Evolutionary conservation across 2,797 vertebrate genomes (phyloP), one percentile per base, ranked within the genome.

Genomic region (Anas bahamensis): DNA sequence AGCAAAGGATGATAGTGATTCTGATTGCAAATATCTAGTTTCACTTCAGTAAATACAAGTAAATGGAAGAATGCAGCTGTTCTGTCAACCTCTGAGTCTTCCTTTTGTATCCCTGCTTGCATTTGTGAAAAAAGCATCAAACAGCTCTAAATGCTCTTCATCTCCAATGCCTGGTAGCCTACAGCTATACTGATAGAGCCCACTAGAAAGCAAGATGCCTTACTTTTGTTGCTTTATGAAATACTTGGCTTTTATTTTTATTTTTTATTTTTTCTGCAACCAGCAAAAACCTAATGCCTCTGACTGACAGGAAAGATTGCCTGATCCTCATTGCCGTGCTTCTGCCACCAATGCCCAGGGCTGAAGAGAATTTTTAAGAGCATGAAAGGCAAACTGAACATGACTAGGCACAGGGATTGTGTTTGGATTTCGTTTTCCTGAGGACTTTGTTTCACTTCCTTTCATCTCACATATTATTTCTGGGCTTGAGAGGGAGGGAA

Each of bases 151-250:
- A 78, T 17, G 41, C 44, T 82, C 37, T 70, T 88, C 66, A 26
- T 56, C 46, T 77, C 81, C 7, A 17, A 8, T 59, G 23, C 22
- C 21, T 83, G 65, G 37, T 76, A 82, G n/a, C 73, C 70, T 44
- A 4, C 28, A 83, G 73, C 80, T 71, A 4, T 33, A n/a, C 17
- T 0, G 0, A 17, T 66, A 55, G 37, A 89, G 86, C 55, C 42
- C 26, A 13, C 29, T 24, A 69, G 63, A 78, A 88, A 65, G 11
- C 26, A 50, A 16, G 19, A 42, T 71, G 57, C 56, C 71, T 93
- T 33, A 17, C 48, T 90, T 90, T 87, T 89, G 37, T 71, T 88
- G 42, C 79, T 75, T 72, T 89, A 57, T 75, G 56, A 93, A 92
- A 81, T 78, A 15, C n/a, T 81, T 63, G 1, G 18, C 39, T 88